These are phyloP conservation scores for Solenodon paradoxus DNA, from an alignment of 2,113 vertebrate genomes.

Conservation along the genomic window DNA sequence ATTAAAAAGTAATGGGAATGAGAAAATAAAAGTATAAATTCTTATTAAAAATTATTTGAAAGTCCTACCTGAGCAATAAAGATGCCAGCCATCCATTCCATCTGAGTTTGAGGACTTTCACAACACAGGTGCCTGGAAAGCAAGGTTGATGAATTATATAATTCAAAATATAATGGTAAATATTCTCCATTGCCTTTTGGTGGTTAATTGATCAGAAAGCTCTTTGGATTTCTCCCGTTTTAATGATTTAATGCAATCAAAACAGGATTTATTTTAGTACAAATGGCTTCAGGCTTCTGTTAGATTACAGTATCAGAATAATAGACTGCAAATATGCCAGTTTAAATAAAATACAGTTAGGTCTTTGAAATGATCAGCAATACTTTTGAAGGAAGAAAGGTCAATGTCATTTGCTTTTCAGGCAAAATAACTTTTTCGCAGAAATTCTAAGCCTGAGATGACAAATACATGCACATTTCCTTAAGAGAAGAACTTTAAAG, in stretches of 20 bases:
- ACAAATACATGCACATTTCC: not conserved
- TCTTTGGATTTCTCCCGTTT: not conserved
- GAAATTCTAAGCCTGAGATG: not conserved
- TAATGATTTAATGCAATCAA: not conserved
- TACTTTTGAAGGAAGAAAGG: conserved; percentile 29
- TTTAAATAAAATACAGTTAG: not conserved
- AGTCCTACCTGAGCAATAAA: conserved; percentile 90
- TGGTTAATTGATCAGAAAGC: not conserved
- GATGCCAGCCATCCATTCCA: conserved; percentile 91
- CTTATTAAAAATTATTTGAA: not conserved
- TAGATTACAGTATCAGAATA: not conserved
- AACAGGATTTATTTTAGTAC: not conserved
- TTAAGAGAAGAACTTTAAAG: not conserved
- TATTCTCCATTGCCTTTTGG: not conserved
- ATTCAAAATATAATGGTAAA: not conserved
- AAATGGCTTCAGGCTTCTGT: not conserved
- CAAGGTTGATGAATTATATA: conserved; percentile 36
- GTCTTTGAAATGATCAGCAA: not conserved
- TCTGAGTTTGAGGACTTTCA: conserved; percentile 87
- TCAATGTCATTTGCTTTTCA: not conserved
- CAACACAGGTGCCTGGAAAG: conserved; percentile 92
- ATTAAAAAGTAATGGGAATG: not conserved
- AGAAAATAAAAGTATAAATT: not conserved
- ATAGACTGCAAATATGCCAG: not conserved
- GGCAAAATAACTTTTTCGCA: not conserved